Evolutionary conservation across 2,113 vertebrate genomes (phyloP), one percentile per base, ranked within the genome.

Genomic region (Vidua macroura): DNA sequence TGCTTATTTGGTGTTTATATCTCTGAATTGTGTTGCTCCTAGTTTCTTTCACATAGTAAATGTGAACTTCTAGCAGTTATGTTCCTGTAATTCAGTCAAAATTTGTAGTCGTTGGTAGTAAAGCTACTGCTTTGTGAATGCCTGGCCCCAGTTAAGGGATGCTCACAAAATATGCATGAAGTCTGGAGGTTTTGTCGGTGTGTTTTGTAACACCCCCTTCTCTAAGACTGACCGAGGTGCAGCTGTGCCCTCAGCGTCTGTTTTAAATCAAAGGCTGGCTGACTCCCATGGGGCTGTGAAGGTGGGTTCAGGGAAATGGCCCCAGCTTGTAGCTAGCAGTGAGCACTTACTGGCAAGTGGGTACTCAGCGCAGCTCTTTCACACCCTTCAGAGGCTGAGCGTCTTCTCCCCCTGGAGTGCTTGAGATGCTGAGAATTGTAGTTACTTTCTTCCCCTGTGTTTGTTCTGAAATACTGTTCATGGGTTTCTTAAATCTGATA

Each of bases 51-150:
- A 10, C 28, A 1, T 13, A 25, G 37, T 77, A n/a, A 39, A 55
- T 33, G 13, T 4, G 6, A 66, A 51, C 10, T 46, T 58, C 3
- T 49, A 27, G 20, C 1, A 5, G 33, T 66, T 44, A 14, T 0
- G 1, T 60, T 60, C 31, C 25, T 66, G 1, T 35, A 67, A 53
- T 44, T 31, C 5, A 10, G 15, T 27, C 17, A 15, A 46, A 79
- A 58, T 62, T 58, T 6, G 3, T 30, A 14, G 37, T 33, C 7
- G 0, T 16, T 28, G 46, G 19, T 69, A 37, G 13, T 60, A 13
- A 87, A 83, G 76, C 8, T 37, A 10, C 0, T 31, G 21, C 30
- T 92, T 80, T 73, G 27, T 27, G 41, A 52, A 13, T 73, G 49
- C 49, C 31, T 86, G 83, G 15, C 43, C 8, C 6, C 13, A 15